phyloP scores from a whole-genome alignment of 2,113 vertebrate genomes.

The Platichthys flesus region DNA sequence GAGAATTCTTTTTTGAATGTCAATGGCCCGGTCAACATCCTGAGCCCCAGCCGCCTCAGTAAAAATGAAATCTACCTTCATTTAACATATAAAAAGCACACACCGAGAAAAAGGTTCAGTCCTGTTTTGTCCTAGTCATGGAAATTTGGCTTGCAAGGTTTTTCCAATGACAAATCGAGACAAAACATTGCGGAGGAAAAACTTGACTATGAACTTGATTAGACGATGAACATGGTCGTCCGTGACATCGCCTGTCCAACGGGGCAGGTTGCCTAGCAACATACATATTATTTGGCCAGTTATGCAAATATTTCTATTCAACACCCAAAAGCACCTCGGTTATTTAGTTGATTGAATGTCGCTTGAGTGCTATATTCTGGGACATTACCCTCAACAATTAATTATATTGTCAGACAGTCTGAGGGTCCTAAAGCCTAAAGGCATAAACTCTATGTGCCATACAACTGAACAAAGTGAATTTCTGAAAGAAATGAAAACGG shows the following conservation, averaged over 20 bases:
- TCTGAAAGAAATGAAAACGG: background rate
- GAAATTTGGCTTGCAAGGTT: background rate
- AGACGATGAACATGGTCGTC: conserved; percentile 6
- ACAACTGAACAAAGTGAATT: background rate
- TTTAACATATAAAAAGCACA: too few species aligned
- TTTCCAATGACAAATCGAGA: background rate
- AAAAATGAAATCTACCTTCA: background rate
- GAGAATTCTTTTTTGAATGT: background rate
- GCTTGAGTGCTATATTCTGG: conserved; percentile 1
- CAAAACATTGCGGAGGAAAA: conserved; percentile 14
- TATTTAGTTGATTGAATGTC: conserved; percentile 24
- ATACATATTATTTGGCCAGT: conserved; percentile 27
- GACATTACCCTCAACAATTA: conserved; percentile 15
- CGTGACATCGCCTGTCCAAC: conserved; percentile 31
- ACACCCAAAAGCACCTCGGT: conserved; percentile 2
- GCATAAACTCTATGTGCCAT: background rate
- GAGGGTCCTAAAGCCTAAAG: background rate
- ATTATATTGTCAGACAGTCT: conserved; percentile 1
- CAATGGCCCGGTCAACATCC: background rate
- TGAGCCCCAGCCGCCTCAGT: background rate
- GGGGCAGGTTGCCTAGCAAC: conserved; percentile 52
- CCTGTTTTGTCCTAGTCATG: too few species aligned
- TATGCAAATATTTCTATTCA: conserved; percentile 47
- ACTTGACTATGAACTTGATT: conserved; percentile 14
- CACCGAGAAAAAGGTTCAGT: background rate